Evolutionary conservation across 2,113 vertebrate genomes (phyloP).

Genomic region (Cricetomys ansorgei): DNA sequence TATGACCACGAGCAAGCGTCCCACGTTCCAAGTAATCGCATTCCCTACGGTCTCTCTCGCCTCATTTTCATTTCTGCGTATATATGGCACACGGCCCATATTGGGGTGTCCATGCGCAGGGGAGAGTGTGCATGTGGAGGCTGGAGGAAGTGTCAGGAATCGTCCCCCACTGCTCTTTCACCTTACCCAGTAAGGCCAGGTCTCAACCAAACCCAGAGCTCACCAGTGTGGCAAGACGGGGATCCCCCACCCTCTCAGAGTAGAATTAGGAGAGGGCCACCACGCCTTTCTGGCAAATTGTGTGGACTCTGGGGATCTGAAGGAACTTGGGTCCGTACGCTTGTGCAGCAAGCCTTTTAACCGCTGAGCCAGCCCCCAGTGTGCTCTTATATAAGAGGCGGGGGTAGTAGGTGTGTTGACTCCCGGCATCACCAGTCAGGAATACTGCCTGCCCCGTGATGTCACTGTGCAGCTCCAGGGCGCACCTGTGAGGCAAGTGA

Average conservation of each 20-base stretch:
- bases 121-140: no score
- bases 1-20: background rate
- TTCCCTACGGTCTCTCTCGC: background rate
- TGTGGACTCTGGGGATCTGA: background rate
- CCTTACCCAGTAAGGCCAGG: background rate
- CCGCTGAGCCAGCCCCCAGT: background rate
- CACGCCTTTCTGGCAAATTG: background rate
- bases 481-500: background rate
- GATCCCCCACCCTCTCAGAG: background rate
- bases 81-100: background rate
- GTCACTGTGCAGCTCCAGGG: background rate
- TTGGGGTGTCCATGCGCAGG: no score
- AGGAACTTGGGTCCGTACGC: background rate
- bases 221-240: no score
- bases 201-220: background rate
- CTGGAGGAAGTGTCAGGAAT: no score
- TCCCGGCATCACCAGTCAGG: background rate
- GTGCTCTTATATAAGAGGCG: background rate
- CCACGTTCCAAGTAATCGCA: background rate
- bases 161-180: background rate
- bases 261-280: no score
- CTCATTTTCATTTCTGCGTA: background rate
- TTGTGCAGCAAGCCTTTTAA: background rate
- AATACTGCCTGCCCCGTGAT: background rate
- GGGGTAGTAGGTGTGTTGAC: background rate